Evolutionary conservation across 2,888 invertebrate genomes (phyloP).

Genomic region (Elegia similella): DNA sequence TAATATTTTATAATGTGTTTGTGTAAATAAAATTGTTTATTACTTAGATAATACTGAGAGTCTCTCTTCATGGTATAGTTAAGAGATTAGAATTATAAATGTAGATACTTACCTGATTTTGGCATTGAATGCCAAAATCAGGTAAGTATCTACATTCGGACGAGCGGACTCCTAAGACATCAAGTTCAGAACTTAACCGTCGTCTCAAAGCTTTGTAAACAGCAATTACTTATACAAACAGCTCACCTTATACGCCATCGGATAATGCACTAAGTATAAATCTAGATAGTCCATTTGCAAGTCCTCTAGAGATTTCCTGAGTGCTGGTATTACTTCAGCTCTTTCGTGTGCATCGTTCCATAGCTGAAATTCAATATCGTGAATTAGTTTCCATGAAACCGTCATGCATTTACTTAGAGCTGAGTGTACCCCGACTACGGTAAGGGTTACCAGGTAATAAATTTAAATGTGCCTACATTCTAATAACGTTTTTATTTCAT

Average conservation of each 20-base stretch:
- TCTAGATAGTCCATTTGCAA: constrained; percentile 89
- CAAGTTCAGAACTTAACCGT: constrained; percentile 1
- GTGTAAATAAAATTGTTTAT: too few relatives aligned
- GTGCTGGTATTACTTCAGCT: constrained; percentile 83
- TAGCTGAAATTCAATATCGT: constrained; percentile 46
- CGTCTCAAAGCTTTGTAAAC: constrained; percentile 17
- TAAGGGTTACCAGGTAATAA: neutral
- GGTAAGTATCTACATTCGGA: too few relatives aligned
- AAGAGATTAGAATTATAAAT: too few relatives aligned
- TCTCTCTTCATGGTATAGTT: too few relatives aligned
- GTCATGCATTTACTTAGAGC: neutral
- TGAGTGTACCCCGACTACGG: neutral
- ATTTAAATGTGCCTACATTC: too few relatives aligned
- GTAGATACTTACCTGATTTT: too few relatives aligned
- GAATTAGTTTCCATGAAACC: constrained; percentile 17
- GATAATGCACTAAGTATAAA: constrained; percentile 91
- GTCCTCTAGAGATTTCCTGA: constrained; percentile 83
- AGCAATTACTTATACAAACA: constrained; percentile 17
- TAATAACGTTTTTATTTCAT: too few relatives aligned
- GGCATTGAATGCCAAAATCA: too few relatives aligned
- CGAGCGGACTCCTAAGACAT: neutral
- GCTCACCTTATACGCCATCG: constrained; percentile 83
- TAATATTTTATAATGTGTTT: too few relatives aligned
- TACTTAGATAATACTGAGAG: too few relatives aligned
- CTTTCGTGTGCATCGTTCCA: constrained; percentile 82